These are phyloP conservation scores for Junonia oenone DNA, from an alignment of 2,888 invertebrate species.

Conservation along the genomic window DNA sequence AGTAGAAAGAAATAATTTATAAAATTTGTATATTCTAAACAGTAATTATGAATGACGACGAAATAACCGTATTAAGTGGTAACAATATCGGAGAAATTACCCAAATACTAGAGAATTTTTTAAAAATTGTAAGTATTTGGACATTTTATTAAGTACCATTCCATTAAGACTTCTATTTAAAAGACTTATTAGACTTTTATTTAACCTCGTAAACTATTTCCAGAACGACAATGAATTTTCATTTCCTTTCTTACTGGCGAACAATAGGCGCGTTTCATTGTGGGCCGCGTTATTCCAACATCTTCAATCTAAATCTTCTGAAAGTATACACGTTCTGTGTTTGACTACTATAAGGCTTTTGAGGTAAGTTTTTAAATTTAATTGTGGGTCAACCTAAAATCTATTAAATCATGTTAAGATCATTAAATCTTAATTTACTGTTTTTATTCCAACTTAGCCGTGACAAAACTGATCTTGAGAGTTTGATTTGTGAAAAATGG, in stretches of 20 bases:
- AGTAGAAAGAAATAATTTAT: background rate
- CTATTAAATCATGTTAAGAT: too few relatives aligned
- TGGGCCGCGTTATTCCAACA: slow-evolving; percentile 82
- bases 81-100: slow-evolving; percentile 43
- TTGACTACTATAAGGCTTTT: slow-evolving; percentile 82
- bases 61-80: slow-evolving; percentile 50
- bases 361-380: slow-evolving; percentile 68
- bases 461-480: slow-evolving; percentile 86
- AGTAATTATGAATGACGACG: slow-evolving; percentile 54
- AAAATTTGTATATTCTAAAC: background rate
- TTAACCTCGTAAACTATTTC: slow-evolving; percentile 39
- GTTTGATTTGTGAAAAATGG: slow-evolving; percentile 83
- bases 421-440: too few relatives aligned
- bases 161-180: too few relatives aligned
- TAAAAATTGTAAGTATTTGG: slow-evolving; percentile 46
- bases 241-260: slow-evolving; percentile 81
- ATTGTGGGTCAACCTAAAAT: too few relatives aligned
- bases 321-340: slow-evolving; percentile 72
- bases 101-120: slow-evolving; percentile 46
- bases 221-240: slow-evolving; percentile 75
- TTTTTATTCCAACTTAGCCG: slow-evolving; percentile 73
- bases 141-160: background rate
- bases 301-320: slow-evolving; percentile 69
- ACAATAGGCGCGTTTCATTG: slow-evolving; percentile 73
- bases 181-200: too few relatives aligned